Evolutionary conservation across 92 coral and sea anemone species (phyloP), one percentile per base, ranked within the genome.

Genomic region (Porites rus): DNA sequence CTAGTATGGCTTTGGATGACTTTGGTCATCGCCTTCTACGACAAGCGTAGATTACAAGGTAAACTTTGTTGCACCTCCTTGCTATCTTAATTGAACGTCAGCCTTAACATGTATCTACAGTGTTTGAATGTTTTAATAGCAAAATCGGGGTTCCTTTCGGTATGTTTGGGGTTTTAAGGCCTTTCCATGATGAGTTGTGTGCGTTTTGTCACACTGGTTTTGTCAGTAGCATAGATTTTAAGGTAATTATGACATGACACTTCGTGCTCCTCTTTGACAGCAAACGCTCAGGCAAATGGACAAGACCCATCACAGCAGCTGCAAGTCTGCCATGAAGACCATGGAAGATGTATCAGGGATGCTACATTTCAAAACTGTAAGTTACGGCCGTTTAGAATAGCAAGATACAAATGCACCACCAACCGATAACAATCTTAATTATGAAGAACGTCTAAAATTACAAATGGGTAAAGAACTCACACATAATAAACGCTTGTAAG

Each of bases 321-420:
- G 16, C 1, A 19, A 28, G 19, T 31, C n/a, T 83, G 87, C 58
- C 65, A 83, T 13, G 87, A 83, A 73, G 52, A 62, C 14, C 80
- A 83, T 22, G 22, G 79, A 46, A 50, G 51, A 50, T 83, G 87
- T 31, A 51, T 83, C 38, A 72, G 73, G 69, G 87, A 83, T 52
- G 52, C 73, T 72, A 64, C 21, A 25, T 83, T 73, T 62, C 87
- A 73, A 83, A 83, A 83, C 65, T 83, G 87, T 83, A 83, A 83
- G 87, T 51, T 83, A 51, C 28, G 25, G 60, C 16, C 0, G 60
- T 72, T 74, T 72, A 13, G 46, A 60, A 7, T 56, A 9, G 1
- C 14, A 18, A 70, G 6, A 59, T 19, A 58, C 22, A 61, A 63
- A 72, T 72, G 86, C 51, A 61, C 21, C n/a, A 18, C 25, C 12